These are phyloP conservation scores for Antitype chi DNA, from an alignment of 2,888 invertebrate species.

Conservation along the genomic window DNA sequence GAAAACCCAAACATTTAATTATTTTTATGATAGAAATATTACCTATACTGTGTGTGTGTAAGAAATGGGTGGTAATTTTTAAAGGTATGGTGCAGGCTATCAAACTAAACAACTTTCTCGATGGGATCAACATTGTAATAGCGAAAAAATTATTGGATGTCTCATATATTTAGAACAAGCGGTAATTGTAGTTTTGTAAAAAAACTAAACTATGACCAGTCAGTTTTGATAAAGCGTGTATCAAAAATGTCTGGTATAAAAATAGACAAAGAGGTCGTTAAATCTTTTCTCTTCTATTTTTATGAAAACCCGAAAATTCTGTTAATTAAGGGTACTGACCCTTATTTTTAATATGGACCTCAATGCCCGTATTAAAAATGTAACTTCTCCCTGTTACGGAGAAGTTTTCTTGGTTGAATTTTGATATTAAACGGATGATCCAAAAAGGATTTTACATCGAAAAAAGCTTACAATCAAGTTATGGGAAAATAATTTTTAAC, in stretches of 20 bases:
- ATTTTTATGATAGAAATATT: background rate
- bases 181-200: no score
- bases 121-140: no score
- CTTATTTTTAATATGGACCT: conserved; percentile 33
- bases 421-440: conserved; percentile 16
- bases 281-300: background rate
- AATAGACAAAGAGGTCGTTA: background rate
- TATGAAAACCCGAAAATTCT: background rate
- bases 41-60: no score
- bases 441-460: conserved; percentile 1
- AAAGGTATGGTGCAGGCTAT: no score
- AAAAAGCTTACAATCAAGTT: background rate
- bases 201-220: no score
- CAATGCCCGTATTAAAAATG: conserved; percentile 9
- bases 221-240: no score
- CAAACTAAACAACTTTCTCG: no score
- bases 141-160: no score
- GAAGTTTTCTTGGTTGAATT: background rate
- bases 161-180: no score
- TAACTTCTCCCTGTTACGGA: background rate
- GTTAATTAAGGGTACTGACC: background rate
- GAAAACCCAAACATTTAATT: background rate
- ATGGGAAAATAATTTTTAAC: background rate
- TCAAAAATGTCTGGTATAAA: no score
- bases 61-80: no score